Base-by-base conservation (phyloP, 2,113 vertebrate genomes). In the Cyprinodon tularosa region DNA sequence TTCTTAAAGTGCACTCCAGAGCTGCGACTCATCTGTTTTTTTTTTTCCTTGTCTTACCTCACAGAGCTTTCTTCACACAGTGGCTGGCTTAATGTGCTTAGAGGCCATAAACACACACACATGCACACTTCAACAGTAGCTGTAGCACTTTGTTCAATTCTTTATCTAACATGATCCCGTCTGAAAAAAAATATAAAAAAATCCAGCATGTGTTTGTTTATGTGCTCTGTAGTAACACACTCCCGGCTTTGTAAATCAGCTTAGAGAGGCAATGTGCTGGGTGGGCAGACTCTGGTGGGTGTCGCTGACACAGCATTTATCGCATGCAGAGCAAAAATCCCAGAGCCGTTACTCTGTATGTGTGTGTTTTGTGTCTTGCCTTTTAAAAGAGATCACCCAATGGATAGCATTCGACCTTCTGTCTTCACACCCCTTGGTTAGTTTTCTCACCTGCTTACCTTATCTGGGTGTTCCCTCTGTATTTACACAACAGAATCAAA, bases 251-350 rank as follows among this genome's bases (percentile, higher is more conserved):
- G 77, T 77, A 91, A 92, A 91, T 91, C 89, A 89, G 91, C 92
- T 93, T 92, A 92, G 76, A 22, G 82, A 90, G 79, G 90, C 90
- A 90, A 85, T 87, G 88, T 89, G 89, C 87, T 86, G 67, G 84
- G 87, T 88, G 79, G 84, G 86, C 87, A 86, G 73, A 80, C 88
- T 77, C 88, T 87, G 89, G 84, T 85, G 83, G 90, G 86, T 89
- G 89, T 89, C 62, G 89, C 91, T 92, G 90, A 93, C 87, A 50
- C 88, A 89, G 90, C 92, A 83, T 85, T 89, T 88, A 81, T 75
- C 66, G 86, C 84, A 81, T 91, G 87, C 86, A 72, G 77, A 77
- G 86, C 89, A 91, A 85, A 88, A 83, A 88, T 88, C 84, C 84
- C 78, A 83, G 73, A 78, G 87, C 80, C 81, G 77, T 71, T 63